Evolutionary conservation across 2,888 invertebrate genomes (phyloP), one percentile per base, ranked within the genome.

Genomic region (Aquatica leii): DNA sequence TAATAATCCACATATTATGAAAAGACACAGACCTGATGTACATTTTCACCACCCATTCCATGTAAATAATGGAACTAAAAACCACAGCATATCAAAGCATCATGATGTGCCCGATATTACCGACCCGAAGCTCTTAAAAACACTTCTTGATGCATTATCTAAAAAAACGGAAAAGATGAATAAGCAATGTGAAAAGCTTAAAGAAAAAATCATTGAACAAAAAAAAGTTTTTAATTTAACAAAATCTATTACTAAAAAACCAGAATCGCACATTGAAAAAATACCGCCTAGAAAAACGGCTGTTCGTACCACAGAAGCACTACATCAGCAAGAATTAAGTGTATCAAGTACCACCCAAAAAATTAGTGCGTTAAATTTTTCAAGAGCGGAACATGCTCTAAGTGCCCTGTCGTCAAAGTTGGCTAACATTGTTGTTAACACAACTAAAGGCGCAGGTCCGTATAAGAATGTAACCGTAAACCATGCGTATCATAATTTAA

Each of bases 1-100:
- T 1, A 90, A 90, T 76, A 82, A 85, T 48, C 90, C 90, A 2
- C 84, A 86, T 77, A 73, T 83, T 70, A 89, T 90, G 89, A 87
- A 85, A 69, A 82, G 88, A 8, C 87, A 87, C 65, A 84, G 86
- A 52, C 82, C 84, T 0, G 88, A 87, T 0, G 85, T 90, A 0
- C 82, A 86, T 43, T 89, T 90, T 74, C 88, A 87, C 69, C 86
- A 88, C 68, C 85, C 85, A 0, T 76, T 76, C 4, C 82, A 83
- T 21, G 24, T 24, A 24, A 76, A 71, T 52, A 71, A 72, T 24
- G 68, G 43, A 20, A 71, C 61, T 31, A 67, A 67, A 11, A 73
- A 73, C 43, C 69, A 76, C 41, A 76, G 71, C 17, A 66, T 75
- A 8, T 59, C 61, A n/a, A 31, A 49, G 11, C 31, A 20, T 0